A percentile compares a stretch with the other conserved stretches of the same genome.
phyloP scores from a whole-genome alignment of 2,888 invertebrate genomes.

The Drosophila peninsularis region DNA sequence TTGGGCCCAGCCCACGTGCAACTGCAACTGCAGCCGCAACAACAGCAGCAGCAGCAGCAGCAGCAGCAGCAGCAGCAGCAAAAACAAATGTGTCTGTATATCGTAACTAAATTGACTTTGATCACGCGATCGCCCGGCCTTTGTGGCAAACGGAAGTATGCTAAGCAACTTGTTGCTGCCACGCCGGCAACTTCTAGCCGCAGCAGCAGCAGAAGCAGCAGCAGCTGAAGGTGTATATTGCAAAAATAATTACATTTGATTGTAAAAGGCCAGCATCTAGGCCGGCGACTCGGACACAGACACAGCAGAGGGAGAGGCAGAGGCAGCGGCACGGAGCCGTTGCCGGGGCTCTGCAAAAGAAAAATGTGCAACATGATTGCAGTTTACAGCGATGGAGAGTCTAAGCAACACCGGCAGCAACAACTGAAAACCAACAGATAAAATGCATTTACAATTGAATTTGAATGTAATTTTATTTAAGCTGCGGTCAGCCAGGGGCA shows the following conservation, averaged over 20 bases:
- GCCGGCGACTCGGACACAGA: conserved; percentile 39
- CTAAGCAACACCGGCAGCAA: conserved; percentile 45
- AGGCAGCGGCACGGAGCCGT: conserved; percentile 14
- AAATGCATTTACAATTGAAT: conserved; percentile 83
- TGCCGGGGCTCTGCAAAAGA: conserved; percentile 60
- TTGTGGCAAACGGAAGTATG: conserved; percentile 82
- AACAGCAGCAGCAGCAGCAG: conserved; percentile 45
- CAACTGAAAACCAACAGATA: conserved; percentile 80
- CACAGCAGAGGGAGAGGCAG: conserved; percentile 4
- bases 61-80: conserved; percentile 37
- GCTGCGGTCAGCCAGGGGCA: conserved; percentile 80
- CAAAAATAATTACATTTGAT: conserved; percentile 81
- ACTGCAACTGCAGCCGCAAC: conserved; percentile 52
- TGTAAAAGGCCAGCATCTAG: conserved; percentile 80
- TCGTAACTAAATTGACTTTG: conserved; percentile 84
- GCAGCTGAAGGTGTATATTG: conserved; percentile 80
- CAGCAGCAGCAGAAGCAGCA: conserved; percentile 27
- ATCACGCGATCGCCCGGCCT: conserved; percentile 83
- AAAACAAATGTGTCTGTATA: conserved; percentile 81
- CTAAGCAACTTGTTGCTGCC: conserved; percentile 81
- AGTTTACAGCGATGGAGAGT: conserved; percentile 71
- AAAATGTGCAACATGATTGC: conserved; percentile 84
- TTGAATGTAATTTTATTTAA: conserved; percentile 83
- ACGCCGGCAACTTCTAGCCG: conserved; percentile 61
- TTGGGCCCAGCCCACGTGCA: conserved; percentile 77